Evolutionary conservation across 2,888 invertebrate genomes (phyloP).

Genomic region (Acanthosepion pharaonis): DNA sequence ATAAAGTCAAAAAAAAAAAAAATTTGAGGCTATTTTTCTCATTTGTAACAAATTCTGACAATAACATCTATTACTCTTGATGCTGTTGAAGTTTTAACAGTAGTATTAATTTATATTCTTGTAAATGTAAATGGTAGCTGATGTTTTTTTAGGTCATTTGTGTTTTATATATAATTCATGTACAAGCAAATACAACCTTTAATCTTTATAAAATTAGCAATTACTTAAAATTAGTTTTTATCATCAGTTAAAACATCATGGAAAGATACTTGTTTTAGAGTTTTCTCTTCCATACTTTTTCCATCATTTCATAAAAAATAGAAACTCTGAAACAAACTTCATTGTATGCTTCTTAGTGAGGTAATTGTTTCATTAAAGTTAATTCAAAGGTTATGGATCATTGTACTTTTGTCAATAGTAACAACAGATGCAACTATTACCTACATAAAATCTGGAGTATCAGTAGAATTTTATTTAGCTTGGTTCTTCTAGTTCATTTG

Average conservation of each 20-base stretch:
- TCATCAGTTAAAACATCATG: too few relatives aligned
- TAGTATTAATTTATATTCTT: background rate
- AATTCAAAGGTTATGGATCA: background rate
- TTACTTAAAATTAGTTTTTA: too few relatives aligned
- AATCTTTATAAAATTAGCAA: too few relatives aligned
- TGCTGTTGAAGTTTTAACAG: background rate
- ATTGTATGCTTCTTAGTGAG: background rate
- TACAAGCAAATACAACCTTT: background rate
- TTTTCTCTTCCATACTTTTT: too few relatives aligned
- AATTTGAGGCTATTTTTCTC: too few relatives aligned
- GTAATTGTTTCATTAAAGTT: background rate
- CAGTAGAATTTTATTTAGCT: background rate
- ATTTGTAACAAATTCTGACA: too few relatives aligned
- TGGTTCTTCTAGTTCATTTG: background rate
- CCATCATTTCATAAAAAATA: too few relatives aligned
- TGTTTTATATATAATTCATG: background rate
- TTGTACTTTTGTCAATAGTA: background rate
- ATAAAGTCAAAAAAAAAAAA: too few relatives aligned
- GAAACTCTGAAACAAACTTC: too few relatives aligned
- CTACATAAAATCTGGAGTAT: background rate
- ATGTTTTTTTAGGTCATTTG: background rate
- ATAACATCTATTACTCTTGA: background rate
- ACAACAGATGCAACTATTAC: background rate
- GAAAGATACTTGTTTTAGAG: too few relatives aligned
- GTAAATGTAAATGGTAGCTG: background rate